Conservation (phyloP, 1,140 invertebrate genomes). For the Nasonia giraulti region DNA sequence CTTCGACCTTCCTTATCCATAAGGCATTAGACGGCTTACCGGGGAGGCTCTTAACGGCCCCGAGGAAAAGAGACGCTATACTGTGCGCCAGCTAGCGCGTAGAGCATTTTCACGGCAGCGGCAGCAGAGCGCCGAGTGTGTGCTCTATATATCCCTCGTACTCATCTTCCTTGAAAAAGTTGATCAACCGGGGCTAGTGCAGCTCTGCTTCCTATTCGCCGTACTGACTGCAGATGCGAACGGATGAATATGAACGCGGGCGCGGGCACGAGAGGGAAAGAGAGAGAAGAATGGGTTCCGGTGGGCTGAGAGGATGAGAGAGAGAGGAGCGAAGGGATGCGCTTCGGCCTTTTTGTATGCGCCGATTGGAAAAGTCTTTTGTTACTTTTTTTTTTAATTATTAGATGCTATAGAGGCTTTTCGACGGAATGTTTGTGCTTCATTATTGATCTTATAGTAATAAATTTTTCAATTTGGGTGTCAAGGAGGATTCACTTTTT, state of each 20-base stretch:
- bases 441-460: not conserved
- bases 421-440: not conserved
- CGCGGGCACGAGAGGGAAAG: no score
- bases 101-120: not conserved
- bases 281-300: not conserved
- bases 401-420: no score
- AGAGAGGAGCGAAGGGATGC: not conserved
- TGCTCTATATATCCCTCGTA: not conserved
- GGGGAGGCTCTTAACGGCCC: constrained; percentile 52
- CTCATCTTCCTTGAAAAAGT: constrained; percentile 1
- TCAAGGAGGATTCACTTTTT: not conserved
- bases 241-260: not conserved
- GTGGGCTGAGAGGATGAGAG: no score
- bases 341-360: not conserved
- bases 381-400: not conserved
- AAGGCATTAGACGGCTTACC: constrained; percentile 58
- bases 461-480: not conserved
- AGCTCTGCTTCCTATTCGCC: not conserved
- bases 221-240: not conserved
- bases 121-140: not conserved
- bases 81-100: not conserved
- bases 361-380: constrained; percentile 7
- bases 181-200: not conserved
- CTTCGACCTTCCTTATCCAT: constrained; percentile 51
- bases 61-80: constrained; percentile 1